Base-by-base conservation (phyloP, 2,888 invertebrate species). In the Agriopis marginaria region DNA sequence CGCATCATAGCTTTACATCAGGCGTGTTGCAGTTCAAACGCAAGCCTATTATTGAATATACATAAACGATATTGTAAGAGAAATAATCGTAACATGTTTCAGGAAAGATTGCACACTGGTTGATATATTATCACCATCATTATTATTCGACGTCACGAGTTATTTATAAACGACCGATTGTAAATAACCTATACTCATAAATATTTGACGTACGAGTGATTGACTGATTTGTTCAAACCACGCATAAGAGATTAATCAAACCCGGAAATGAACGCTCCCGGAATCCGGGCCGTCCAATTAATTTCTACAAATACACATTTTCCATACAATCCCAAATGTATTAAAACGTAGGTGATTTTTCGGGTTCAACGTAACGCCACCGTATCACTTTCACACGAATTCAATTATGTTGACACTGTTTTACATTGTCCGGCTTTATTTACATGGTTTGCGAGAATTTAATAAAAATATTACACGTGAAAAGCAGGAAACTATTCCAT, bases 211-310 rank as follows among this genome's bases (percentile, higher is more conserved):
- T 42, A 4, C 23, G 54, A 49, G 63, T 56, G 45, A 65, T 60
- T 54, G 62, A 53, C 40, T 54, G 50, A 66, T 65, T 63, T 63
- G 62, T 65, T 62, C 56, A 44, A 47, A 14, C 55, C 65, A 12
- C 60, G 61, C 67, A 70, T 70, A 70, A 70, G 65, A 62, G 68
- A 74, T 74, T 71, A 73, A 73, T 76, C 67, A 68, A 73, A 64
- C 23, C 68, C 63, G 75, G 71, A 72, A 71, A 74, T 74, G 66
- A 72, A 73, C 66, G 70, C 42, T 60, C 67, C 71, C 17, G 68
- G 64, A 70, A 65, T 63, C 68, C 66, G 64, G 68, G 66, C 11
- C 62, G 68, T 63, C 67, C 73, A 70, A 74, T 74, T 74, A 73
- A 68, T 70, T 74, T 71, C 55, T 64, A 76, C 73, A 73, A 76